phyloP scores from a whole-genome alignment of 2,113 vertebrate species.

The Hiodon alosoides region DNA sequence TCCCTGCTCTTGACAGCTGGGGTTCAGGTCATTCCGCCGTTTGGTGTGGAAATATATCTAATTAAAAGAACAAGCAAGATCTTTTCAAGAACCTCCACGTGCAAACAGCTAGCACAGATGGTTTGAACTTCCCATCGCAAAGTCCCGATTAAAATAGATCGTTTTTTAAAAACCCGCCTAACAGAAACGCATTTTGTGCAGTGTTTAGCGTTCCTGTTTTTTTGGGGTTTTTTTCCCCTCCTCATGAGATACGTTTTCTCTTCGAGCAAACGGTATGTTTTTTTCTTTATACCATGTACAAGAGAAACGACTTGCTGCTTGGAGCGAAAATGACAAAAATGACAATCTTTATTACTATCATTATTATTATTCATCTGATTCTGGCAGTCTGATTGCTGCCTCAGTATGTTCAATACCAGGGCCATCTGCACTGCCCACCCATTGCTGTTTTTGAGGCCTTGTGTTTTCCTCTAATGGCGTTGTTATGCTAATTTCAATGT shows the following conservation, averaged over 20 bases:
- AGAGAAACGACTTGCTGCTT: background rate
- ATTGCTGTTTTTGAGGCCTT: background rate
- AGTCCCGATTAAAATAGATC: background rate
- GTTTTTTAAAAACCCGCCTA: background rate
- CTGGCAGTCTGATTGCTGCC: constrained; percentile 12
- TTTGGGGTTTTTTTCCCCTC: background rate
- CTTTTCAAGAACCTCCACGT: too few relatives aligned
- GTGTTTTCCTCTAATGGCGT: background rate
- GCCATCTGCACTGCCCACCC: background rate
- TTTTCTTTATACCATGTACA: too few relatives aligned
- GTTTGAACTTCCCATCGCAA: background rate
- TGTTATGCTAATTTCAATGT: constrained; percentile 14
- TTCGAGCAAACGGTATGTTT: too few relatives aligned
- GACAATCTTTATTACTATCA: constrained; percentile 17
- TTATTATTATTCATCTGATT: constrained; percentile 12
- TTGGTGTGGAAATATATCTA: constrained; percentile 6
- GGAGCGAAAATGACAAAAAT: background rate
- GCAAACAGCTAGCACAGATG: background rate
- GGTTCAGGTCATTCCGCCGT: background rate
- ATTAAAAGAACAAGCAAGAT: constrained; percentile 13
- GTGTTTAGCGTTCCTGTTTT: background rate
- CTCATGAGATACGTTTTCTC: too few relatives aligned
- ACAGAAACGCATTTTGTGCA: background rate
- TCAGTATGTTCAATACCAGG: background rate
- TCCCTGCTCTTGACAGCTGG: background rate